Conservation (phyloP, 2,113 vertebrate species). For the Phylloscopus trochilus region DNA sequence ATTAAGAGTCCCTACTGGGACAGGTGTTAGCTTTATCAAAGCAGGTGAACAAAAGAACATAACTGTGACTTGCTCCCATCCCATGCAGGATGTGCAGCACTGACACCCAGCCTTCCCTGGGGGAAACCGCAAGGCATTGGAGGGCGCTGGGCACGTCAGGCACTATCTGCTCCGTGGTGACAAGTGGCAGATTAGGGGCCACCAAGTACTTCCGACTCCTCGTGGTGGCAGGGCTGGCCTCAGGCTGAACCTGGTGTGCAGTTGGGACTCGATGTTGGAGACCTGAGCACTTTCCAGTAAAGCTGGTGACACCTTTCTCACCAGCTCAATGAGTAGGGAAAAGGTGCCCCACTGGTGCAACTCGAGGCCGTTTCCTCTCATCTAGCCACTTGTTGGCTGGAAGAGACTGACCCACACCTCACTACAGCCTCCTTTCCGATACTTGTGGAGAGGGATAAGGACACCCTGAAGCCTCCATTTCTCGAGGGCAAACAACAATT, state of each 20-base stretch:
- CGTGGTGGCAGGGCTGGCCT: fast-evolving
- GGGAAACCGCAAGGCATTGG: fast-evolving
- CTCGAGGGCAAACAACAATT: not conserved
- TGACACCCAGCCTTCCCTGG: fast-evolving
- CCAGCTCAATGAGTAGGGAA: not conserved
- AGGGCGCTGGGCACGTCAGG: fast-evolving
- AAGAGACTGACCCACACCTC: not conserved
- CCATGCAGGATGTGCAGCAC: fast-evolving
- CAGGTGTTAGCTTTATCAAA: not conserved
- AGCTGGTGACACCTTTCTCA: not conserved
- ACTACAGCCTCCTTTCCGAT: not conserved
- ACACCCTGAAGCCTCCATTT: not conserved
- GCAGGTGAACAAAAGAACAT: too few relatives aligned
- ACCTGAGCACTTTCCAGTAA: not conserved
- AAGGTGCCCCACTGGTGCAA: fast-evolving
- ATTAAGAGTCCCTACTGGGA: not conserved
- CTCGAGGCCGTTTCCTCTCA: not conserved
- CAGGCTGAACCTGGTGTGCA: not conserved
- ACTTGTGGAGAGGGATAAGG: not conserved
- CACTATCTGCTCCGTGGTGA: not conserved
- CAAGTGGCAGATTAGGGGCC: not conserved
- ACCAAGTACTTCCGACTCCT: not conserved
- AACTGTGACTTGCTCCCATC: fast-evolving
- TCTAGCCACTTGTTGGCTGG: not conserved
- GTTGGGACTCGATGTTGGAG: not conserved